Evolutionary conservation across 2,888 invertebrate species (phyloP).

Genomic region (Fragum sueziense): DNA sequence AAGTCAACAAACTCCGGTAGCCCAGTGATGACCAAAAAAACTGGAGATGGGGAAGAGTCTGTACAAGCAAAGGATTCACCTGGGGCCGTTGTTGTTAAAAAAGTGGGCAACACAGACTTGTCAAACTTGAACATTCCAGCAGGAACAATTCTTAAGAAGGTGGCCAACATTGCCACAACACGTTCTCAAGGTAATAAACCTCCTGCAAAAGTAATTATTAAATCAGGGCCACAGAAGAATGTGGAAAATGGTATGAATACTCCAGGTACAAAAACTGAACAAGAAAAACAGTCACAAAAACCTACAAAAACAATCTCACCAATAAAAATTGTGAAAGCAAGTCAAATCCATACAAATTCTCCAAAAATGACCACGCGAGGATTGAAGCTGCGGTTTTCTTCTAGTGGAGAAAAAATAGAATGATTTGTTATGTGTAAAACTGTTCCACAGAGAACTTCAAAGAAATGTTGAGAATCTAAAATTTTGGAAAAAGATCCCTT

Average conservation of each 20-base stretch:
- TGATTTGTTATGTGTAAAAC: background rate
- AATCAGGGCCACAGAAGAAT: no score
- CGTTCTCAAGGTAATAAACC: background rate
- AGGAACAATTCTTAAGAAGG: background rate
- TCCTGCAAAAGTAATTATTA: background rate
- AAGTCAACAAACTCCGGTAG: no score
- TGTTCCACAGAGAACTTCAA: no score
- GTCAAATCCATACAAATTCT: background rate
- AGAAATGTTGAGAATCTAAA: no score
- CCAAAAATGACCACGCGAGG: slow-evolving; percentile 2
- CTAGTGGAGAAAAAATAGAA: slow-evolving; percentile 12
- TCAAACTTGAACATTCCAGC: background rate
- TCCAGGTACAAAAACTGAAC: background rate
- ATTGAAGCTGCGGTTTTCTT: background rate
- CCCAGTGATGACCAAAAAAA: background rate
- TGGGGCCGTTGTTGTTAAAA: background rate
- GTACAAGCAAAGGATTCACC: no score
- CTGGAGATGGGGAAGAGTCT: background rate
- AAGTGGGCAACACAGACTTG: no score
- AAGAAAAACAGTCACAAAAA: background rate
- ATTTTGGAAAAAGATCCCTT: no score
- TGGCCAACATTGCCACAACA: background rate
- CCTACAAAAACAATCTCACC: background rate
- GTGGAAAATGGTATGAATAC: no score
- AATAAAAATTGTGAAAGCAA: background rate